Conservation (phyloP, 2,113 vertebrate genomes). For the Poicephalus meyeri region DNA sequence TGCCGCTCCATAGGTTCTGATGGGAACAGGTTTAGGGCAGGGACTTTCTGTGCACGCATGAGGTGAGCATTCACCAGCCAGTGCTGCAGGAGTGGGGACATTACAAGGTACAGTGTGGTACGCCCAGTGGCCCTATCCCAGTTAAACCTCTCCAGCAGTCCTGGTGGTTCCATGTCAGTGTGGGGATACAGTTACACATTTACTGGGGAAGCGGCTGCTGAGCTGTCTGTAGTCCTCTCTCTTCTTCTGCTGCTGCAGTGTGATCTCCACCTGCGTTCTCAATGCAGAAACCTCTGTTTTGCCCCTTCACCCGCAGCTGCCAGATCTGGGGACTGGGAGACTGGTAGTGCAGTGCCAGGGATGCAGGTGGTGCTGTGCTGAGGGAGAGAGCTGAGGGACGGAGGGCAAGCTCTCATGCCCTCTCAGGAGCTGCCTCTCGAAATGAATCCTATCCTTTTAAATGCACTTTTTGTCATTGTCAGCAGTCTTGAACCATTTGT, state of each 20-base stretch:
- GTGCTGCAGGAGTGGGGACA: not conserved
- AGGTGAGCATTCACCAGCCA: not conserved
- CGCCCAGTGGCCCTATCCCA: not conserved
- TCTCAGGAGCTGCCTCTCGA: not conserved
- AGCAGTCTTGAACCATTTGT: not conserved
- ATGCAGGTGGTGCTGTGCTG: not conserved
- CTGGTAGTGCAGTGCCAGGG: not conserved
- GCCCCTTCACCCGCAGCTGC: not conserved
- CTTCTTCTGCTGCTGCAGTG: rapidly evolving
- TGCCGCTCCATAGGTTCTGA: not conserved
- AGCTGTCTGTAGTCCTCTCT: not conserved
- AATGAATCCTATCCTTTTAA: not conserved
- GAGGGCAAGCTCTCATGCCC: not conserved
- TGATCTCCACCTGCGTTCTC: not conserved
- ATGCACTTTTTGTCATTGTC: not conserved
- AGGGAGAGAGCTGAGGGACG: not conserved
- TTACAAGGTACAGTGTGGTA: not conserved
- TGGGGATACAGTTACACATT: not conserved
- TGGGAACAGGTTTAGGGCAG: not conserved
- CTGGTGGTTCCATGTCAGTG: rapidly evolving
- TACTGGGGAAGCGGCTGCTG: not conserved
- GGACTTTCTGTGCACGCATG: rapidly evolving
- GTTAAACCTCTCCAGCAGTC: not conserved
- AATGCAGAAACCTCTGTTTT: not conserved
- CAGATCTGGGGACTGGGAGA: not conserved